Evolutionary conservation across 2,113 vertebrate species (phyloP).

Genomic region (Psophia crepitans): DNA sequence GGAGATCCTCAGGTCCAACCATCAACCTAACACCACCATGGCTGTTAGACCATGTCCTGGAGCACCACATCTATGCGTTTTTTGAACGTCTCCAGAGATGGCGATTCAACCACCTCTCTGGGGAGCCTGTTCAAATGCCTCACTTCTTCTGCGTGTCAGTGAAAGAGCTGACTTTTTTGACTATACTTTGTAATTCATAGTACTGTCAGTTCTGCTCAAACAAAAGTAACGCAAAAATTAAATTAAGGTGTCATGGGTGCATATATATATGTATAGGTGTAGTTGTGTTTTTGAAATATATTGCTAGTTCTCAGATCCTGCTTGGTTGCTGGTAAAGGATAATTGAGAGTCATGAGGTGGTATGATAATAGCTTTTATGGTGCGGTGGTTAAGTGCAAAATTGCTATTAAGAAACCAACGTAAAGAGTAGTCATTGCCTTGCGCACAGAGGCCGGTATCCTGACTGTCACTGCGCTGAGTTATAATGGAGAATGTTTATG

Average conservation of each 20-base stretch:
- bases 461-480: not conserved
- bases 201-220: not conserved
- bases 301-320: not conserved
- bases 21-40: too few relatives aligned
- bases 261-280: fast-evolving
- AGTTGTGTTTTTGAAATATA: not conserved
- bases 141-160: fast-evolving
- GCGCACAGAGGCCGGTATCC: fast-evolving
- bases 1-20: too few relatives aligned
- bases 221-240: not conserved
- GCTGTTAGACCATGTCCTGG: too few relatives aligned
- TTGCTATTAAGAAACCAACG: not conserved
- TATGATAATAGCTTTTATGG: not conserved
- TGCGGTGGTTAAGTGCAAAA: not conserved
- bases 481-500: not conserved
- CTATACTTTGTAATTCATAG: fast-evolving
- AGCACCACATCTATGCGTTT: too few relatives aligned
- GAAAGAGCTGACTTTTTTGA: not conserved
- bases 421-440: not conserved
- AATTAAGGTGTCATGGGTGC: not conserved
- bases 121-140: too few relatives aligned
- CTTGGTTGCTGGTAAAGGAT: not conserved
- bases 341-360: not conserved
- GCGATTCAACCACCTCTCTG: too few relatives aligned
- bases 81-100: too few relatives aligned